Evolutionary conservation across 2,113 vertebrate species (phyloP).

Genomic region (Chaetorhynchus papuensis): DNA sequence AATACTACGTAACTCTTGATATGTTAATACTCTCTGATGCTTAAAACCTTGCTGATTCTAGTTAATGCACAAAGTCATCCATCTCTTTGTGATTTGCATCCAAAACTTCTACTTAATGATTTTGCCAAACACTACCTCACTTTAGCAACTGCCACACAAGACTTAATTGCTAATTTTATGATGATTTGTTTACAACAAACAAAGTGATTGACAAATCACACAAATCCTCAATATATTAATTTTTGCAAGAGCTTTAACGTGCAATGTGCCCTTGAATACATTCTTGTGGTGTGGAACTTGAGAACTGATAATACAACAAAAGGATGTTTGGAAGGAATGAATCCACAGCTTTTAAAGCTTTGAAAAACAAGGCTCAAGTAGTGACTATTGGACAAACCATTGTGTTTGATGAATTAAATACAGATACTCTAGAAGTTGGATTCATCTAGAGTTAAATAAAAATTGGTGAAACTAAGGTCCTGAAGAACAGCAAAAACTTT

Average conservation of each 20-base stretch:
- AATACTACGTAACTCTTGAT: neutral
- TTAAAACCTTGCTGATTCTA: neutral
- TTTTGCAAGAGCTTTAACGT: neutral
- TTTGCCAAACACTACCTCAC: neutral
- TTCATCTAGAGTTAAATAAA: neutral
- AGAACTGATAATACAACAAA: neutral
- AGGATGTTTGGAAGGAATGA: neutral
- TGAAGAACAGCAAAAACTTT: neutral
- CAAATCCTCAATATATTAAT: neutral
- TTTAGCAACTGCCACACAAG: neutral
- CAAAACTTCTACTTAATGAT: neutral
- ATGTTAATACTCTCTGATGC: neutral
- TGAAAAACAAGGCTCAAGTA: neutral
- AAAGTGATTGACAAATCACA: neutral
- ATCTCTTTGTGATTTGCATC: neutral
- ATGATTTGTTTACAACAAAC: neutral
- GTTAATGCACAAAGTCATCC: neutral
- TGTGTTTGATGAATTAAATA: neutral
- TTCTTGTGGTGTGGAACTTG: rapidly evolving
- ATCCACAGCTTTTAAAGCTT: neutral
- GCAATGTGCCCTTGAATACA: neutral
- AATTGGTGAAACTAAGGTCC: neutral
- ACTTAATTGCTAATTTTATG: neutral
- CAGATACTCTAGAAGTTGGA: neutral
- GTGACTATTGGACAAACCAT: neutral